Evolutionary conservation across 2,113 vertebrate species (phyloP), one percentile per base, ranked within the genome.

Genomic region (Nothobranchius furzeri): DNA sequence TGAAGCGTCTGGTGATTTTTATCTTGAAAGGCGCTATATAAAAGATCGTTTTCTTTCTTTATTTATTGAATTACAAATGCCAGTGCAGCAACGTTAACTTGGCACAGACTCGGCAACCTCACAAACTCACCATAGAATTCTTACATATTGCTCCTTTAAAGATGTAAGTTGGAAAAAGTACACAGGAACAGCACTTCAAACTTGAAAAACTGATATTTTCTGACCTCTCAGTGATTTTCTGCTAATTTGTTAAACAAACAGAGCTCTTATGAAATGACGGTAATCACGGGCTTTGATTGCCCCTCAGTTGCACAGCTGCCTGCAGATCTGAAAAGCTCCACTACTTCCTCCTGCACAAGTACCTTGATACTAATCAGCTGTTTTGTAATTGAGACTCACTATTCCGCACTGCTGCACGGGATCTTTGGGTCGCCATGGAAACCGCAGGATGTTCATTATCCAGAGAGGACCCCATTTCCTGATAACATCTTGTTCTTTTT

Each of bases 311-410:
- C 88, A 85, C 90, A 92, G 91, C 89, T 92, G 91, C 84, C 84
- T 90, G 82, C 78, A 68, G 69, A 83, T 89, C 68, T 81, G 84
- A 87, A 86, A 83, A 81, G 24, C 82, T 89, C 77, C 64, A 60
- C 65, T 70, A 70, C 87, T 91, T 93, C 89, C 90, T 89, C 84
- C 79, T 69, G 81, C 85, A 89, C 80, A 85, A 92, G 87, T 88
- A 89, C 85, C 88, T 88, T 90, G 85, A 85, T 86, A 70, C 77
- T 91, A 93, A 93, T 94, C 89, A 92, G 79, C 78, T 75, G 66
- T 85, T 89, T 87, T 88, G 86, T 87, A 87, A 90, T 85, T 86
- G 80, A 88, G 84, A 81, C 81, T 67, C 73, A 84, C 83, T 85
- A 82, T 81, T 78, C 68, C 71, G 73, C 60, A 49, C 50, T 11